Evolutionary conservation across 2,113 vertebrate genomes (phyloP).

Genomic region (Phalacrocorax pelagicus): DNA sequence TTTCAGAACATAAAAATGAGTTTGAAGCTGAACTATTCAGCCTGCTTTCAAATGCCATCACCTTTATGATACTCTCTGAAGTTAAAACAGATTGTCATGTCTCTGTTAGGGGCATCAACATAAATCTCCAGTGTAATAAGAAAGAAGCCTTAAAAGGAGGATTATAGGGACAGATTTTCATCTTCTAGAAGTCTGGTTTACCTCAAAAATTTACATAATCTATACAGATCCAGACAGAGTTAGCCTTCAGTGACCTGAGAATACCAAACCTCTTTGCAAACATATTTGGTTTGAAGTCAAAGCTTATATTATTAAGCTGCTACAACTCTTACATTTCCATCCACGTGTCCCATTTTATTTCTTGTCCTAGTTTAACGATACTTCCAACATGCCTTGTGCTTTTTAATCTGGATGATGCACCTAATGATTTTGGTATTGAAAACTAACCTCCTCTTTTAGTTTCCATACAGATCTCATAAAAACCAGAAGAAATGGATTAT

Average conservation of each 20-base stretch:
- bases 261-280: slow-evolving; percentile 11
- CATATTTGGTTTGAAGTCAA: slow-evolving; percentile 4
- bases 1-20: slow-evolving; percentile 42
- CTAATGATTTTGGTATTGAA: slow-evolving; percentile 23
- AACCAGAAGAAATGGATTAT: slow-evolving; percentile 36
- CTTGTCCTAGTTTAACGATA: background rate
- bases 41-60: slow-evolving; percentile 27
- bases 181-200: slow-evolving; percentile 37
- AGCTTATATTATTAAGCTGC: background rate
- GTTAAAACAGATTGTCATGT: slow-evolving; percentile 21
- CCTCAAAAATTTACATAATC: slow-evolving; percentile 60
- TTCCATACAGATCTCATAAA: slow-evolving; percentile 23
- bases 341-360: background rate
- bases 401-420: slow-evolving; percentile 31
- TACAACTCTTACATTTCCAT: background rate
- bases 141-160: slow-evolving; percentile 42
- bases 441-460: background rate
- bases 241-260: slow-evolving; percentile 26
- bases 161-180: slow-evolving; percentile 47
- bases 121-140: slow-evolving; percentile 15
- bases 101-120: slow-evolving; percentile 18
- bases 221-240: slow-evolving; percentile 15
- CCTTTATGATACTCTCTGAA: slow-evolving; percentile 24
- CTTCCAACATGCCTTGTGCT: background rate
- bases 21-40: background rate